Conservation (phyloP, 2,797 vertebrate species). For the Echiichthys vipera region DNA sequence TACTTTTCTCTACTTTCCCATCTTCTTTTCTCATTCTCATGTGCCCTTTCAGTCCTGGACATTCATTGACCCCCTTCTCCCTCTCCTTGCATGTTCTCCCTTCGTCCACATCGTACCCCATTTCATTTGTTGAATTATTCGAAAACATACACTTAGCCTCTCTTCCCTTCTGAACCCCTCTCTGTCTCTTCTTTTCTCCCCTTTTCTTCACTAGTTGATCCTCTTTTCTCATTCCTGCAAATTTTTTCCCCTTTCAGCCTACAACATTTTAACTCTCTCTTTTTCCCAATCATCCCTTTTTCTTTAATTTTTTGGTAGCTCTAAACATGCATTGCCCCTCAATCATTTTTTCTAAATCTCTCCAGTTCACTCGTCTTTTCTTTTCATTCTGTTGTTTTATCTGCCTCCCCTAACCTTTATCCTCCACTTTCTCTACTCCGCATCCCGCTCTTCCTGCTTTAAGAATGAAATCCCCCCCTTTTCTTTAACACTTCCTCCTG, state of each 20-base stretch:
- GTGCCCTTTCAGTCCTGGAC: conserved; percentile 32
- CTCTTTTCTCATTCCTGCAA: conserved; percentile 52
- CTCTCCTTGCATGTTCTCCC: conserved; percentile 17
- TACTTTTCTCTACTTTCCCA: conserved; percentile 31
- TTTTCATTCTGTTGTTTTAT: conserved; percentile 10
- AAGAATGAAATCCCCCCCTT: conserved; percentile 19
- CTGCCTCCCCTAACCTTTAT: neutral
- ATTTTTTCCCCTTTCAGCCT: conserved; percentile 41
- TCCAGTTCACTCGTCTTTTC: neutral
- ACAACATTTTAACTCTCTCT: conserved; percentile 3
- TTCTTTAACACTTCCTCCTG: conserved; percentile 21
- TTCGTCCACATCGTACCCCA: conserved; percentile 17
- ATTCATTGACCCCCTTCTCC: conserved; percentile 15
- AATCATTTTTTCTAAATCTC: conserved; percentile 12
- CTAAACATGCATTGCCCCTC: conserved; percentile 11
- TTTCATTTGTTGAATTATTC: conserved; percentile 55
- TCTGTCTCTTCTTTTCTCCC: conserved; percentile 24
- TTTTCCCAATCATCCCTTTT: conserved; percentile 2
- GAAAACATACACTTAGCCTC: conserved; percentile 61
- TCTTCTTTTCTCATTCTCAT: conserved; percentile 46
- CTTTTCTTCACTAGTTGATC: conserved; percentile 35
- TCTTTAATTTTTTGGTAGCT: neutral
- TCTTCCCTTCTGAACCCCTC: conserved; percentile 27
- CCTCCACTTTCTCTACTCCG: neutral
- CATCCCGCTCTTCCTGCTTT: conserved; percentile 21